A percentile compares a stretch with the other conserved stretches of the same genome.
Conservation (phyloP, 2,888 invertebrate genomes). For the Brachyptera putata region DNA sequence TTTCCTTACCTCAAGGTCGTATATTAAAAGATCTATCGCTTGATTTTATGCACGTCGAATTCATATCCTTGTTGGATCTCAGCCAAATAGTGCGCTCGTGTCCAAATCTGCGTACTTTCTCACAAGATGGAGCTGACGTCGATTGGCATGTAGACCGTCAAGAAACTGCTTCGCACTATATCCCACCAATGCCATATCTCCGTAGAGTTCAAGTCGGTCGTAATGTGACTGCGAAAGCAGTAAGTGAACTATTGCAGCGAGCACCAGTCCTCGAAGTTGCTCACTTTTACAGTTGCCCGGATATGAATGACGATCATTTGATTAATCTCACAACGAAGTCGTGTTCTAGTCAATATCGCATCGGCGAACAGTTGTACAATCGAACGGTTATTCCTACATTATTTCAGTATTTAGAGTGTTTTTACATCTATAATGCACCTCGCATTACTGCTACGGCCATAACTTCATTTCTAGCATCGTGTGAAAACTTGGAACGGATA, state of each 20-base stretch:
- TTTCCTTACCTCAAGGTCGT: conserved; percentile 40
- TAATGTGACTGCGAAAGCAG: conserved; percentile 40
- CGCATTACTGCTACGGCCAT: conserved; percentile 42
- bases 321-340: conserved; percentile 34
- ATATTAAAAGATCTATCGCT: conserved; percentile 42
- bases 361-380: not conserved
- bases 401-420: conserved; percentile 38
- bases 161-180: not conserved
- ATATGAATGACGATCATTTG: conserved; percentile 43
- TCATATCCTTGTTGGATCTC: conserved; percentile 41
- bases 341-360: not conserved
- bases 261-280: conserved; percentile 42
- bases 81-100: conserved; percentile 41
- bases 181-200: conserved; percentile 34
- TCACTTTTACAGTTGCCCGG: conserved; percentile 45
- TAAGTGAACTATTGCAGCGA: conserved; percentile 42
- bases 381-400: not conserved
- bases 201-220: conserved; percentile 43
- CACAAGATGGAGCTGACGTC: conserved; percentile 42
- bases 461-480: conserved; percentile 41
- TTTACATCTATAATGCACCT: conserved; percentile 45
- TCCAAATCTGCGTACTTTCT: conserved; percentile 42
- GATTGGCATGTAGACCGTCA: conserved; percentile 40
- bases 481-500: conserved; percentile 41
- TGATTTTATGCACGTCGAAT: conserved; percentile 40